Evolutionary conservation across 2,113 vertebrate genomes (phyloP).

Genomic region (Petrocephalus zakoni): DNA sequence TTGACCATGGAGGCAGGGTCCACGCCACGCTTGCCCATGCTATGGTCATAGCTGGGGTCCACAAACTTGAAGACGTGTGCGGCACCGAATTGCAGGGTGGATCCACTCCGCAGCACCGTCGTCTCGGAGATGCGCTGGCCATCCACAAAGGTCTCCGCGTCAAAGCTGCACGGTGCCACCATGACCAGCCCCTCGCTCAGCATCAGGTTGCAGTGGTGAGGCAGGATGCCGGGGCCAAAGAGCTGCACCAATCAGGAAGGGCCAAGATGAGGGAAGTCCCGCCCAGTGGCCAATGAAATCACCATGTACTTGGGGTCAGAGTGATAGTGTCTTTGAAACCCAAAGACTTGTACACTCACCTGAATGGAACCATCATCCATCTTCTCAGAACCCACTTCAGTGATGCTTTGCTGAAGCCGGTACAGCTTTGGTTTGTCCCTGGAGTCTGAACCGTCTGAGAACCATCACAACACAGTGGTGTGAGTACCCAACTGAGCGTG

Average conservation of each 20-base stretch:
- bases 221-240: constrained; percentile 86
- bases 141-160: constrained; percentile 87
- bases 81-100: constrained; percentile 87
- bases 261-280: background rate
- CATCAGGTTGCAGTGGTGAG: constrained; percentile 93
- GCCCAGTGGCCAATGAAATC: background rate
- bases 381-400: constrained; percentile 93
- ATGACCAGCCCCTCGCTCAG: constrained; percentile 94
- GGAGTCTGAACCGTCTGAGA: constrained; percentile 89
- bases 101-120: constrained; percentile 84
- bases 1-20: constrained; percentile 73
- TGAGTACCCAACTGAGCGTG: background rate
- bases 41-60: constrained; percentile 90
- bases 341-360: constrained; percentile 53
- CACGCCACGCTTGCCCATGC: constrained; percentile 63
- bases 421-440: constrained; percentile 98
- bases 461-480: constrained; percentile 21
- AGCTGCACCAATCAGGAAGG: constrained; percentile 56
- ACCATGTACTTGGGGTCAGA: background rate
- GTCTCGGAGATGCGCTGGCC: constrained; percentile 86
- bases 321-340: no score
- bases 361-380: constrained; percentile 88
- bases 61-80: constrained; percentile 94
- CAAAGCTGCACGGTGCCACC: constrained; percentile 80
- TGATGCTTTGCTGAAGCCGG: constrained; percentile 89